Conservation (phyloP, 2,888 invertebrate species). For the Hydrotaea cyrtoneurina region DNA sequence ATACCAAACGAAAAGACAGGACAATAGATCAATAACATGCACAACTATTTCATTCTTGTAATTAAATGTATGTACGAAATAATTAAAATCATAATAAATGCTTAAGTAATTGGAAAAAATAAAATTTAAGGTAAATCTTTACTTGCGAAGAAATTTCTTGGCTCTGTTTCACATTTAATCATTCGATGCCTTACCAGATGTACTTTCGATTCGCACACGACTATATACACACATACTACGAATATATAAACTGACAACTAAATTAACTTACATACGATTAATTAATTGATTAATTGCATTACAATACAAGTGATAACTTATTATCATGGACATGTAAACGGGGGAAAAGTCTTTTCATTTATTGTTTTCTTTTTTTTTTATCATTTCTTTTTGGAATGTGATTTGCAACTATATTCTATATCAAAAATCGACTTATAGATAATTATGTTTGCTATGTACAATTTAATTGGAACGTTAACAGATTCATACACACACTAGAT, state of each 20-base stretch:
- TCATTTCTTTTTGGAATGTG: background rate
- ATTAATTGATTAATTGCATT: background rate
- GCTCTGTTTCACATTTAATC: background rate
- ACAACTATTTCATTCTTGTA: background rate
- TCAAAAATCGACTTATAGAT: background rate
- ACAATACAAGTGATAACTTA: no score
- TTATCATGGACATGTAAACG: background rate
- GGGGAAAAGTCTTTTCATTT: constrained; percentile 21
- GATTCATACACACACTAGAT: constrained; percentile 59
- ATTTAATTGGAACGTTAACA: constrained; percentile 12
- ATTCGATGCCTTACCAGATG: constrained; percentile 31
- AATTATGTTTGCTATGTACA: constrained; percentile 12
- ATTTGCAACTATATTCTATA: background rate
- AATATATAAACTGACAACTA: background rate
- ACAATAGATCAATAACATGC: constrained; percentile 38
- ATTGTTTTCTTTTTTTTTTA: background rate
- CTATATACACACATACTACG: constrained; percentile 39
- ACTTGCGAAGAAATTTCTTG: constrained; percentile 11
- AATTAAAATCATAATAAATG: constrained; percentile 63
- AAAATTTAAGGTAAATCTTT: constrained; percentile 33
- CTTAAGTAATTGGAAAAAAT: constrained; percentile 30
- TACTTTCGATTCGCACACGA: constrained; percentile 2
- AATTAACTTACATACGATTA: constrained; percentile 9
- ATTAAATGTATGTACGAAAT: background rate
- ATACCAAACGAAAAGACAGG: background rate